Conservation (phyloP, 2,888 invertebrate species). For the Globia sparganii region DNA sequence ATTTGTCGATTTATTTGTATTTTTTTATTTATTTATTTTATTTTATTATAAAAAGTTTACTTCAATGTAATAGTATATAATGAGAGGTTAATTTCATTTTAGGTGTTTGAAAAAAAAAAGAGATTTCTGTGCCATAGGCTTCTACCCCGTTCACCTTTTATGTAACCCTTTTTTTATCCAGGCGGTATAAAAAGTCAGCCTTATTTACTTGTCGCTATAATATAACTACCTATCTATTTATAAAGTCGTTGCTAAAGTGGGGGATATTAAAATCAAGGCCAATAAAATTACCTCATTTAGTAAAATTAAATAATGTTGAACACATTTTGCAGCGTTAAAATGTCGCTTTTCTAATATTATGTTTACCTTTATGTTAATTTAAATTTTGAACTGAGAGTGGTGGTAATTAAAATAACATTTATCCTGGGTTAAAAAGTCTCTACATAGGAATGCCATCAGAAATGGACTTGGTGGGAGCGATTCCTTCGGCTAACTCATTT, state of each 20-base stretch:
- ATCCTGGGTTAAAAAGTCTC: background rate
- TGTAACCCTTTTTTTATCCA: too few relatives aligned
- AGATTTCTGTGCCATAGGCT: too few relatives aligned
- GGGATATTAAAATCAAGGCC: slow-evolving; percentile 31
- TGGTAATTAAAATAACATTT: background rate
- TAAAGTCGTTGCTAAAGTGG: slow-evolving; percentile 11
- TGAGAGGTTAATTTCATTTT: too few relatives aligned
- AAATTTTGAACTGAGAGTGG: too few relatives aligned
- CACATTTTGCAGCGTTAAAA: slow-evolving; percentile 37
- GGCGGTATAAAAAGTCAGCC: too few relatives aligned
- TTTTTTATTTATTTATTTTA: too few relatives aligned
- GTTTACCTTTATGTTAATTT: background rate
- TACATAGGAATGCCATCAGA: background rate
- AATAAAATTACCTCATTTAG: slow-evolving; percentile 44
- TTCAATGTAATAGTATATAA: too few relatives aligned
- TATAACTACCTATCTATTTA: slow-evolving; percentile 8
- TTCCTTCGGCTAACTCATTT: background rate
- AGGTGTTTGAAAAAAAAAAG: too few relatives aligned
- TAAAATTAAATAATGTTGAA: slow-evolving; percentile 37
- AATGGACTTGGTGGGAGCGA: background rate
- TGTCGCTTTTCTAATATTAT: background rate
- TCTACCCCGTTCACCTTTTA: too few relatives aligned
- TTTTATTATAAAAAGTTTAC: too few relatives aligned
- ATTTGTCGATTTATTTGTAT: too few relatives aligned
- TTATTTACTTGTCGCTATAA: background rate